A percentile compares a stretch with the other conserved stretches of the same genome.
phyloP scores from a whole-genome alignment of 2,797 vertebrate species.

The Sebastes itinus region DNA sequence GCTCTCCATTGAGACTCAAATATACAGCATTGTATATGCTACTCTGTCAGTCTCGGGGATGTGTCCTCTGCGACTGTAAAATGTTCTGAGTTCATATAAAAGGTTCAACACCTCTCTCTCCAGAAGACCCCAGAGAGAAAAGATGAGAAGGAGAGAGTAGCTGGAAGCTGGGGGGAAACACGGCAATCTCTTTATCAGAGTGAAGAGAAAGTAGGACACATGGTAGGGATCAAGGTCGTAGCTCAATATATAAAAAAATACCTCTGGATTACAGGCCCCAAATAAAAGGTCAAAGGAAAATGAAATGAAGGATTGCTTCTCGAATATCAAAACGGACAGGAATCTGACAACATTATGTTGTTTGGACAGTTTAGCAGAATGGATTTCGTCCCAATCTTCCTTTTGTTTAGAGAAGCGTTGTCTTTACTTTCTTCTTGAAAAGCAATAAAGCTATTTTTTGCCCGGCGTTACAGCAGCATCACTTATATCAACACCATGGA shows the following conservation, averaged over 20 bases:
- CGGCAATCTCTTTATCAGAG: conserved; percentile 44
- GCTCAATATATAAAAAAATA: conserved; percentile 49
- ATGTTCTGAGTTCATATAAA: conserved; percentile 45
- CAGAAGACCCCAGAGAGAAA: conserved; percentile 37
- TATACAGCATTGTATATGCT: conserved; percentile 31
- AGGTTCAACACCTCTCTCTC: conserved; percentile 46
- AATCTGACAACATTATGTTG: conserved; percentile 22
- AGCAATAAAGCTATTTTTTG: conserved; percentile 35
- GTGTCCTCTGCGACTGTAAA: conserved; percentile 48
- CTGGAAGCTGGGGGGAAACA: conserved; percentile 38
- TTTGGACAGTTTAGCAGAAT: conserved; percentile 30
- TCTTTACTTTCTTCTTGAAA: conserved; percentile 32
- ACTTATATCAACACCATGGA: conserved; percentile 30
- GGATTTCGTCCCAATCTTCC: conserved; percentile 27
- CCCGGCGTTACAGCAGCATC: conserved; percentile 18
- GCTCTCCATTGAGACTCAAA: conserved; percentile 51
- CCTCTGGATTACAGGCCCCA: conserved; percentile 44
- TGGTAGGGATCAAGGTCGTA: conserved; percentile 60
- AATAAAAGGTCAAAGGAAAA: conserved; percentile 66
- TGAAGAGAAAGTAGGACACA: conserved; percentile 50
- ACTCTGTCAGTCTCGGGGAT: conserved; percentile 21
- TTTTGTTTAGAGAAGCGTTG: conserved; percentile 3
- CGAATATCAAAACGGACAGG: conserved; percentile 29
- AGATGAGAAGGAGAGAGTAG: conserved; percentile 38
- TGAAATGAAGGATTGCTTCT: conserved; percentile 67